These are phyloP conservation scores for Pomatorhinus ruficollis DNA, from an alignment of 2,113 vertebrate genomes.

Conservation along the genomic window DNA sequence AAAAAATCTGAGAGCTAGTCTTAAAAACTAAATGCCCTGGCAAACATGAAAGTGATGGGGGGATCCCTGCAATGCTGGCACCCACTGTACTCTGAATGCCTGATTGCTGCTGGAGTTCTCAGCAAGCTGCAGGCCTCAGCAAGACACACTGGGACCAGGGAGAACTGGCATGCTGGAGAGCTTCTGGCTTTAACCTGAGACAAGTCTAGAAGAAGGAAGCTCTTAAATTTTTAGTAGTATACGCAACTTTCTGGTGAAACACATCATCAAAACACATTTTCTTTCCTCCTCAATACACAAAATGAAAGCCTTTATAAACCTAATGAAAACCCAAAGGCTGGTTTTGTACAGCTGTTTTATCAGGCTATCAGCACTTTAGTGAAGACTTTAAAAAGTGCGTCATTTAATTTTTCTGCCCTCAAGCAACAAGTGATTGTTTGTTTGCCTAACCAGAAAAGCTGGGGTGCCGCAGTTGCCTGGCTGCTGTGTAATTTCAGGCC, in stretches of 20 bases:
- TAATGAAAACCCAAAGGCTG: constrained; percentile 20
- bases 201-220: background rate
- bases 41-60: background rate
- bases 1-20: background rate
- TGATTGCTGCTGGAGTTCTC: background rate
- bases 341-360: constrained; percentile 66
- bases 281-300: background rate
- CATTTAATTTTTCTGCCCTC: background rate
- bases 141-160: background rate
- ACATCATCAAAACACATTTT: background rate
- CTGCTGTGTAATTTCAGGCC: constrained; percentile 76
- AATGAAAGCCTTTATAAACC: background rate
- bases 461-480: constrained; percentile 69
- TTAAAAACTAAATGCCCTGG: background rate
- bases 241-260: background rate
- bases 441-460: constrained; percentile 71
- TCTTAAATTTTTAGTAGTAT: background rate
- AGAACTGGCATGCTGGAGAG: background rate
- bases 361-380: constrained; percentile 53
- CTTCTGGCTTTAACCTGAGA: background rate
- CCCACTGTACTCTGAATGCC: background rate
- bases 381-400: background rate
- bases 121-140: background rate
- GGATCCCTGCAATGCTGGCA: background rate
- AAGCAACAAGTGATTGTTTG: constrained; percentile 74